Conservation (phyloP, 2,113 vertebrate genomes). For the Trematocara variabile region DNA sequence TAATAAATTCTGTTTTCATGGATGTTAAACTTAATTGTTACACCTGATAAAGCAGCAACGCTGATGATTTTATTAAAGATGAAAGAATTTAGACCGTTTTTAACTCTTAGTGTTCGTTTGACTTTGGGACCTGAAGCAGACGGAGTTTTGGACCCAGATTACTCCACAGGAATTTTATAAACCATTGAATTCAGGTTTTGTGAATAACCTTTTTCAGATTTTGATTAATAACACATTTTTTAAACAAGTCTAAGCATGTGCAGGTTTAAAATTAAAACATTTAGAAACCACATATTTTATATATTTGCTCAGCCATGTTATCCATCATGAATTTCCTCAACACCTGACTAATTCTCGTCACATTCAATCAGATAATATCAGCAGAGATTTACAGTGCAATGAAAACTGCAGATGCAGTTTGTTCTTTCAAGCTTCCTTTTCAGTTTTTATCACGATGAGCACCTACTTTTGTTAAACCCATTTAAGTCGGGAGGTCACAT, state of each 20-base stretch:
- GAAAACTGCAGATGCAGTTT: too few species aligned
- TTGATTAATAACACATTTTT: fast-evolving
- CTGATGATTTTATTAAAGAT: too few species aligned
- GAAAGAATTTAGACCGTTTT: too few species aligned
- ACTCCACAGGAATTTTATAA: background rate
- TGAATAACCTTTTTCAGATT: background rate
- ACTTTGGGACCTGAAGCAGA: too few species aligned
- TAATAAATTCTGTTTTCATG: too few species aligned
- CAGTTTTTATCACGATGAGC: background rate
- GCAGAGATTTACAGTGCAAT: background rate
- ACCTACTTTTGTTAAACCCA: background rate
- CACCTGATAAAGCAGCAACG: too few species aligned
- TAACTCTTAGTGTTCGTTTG: too few species aligned
- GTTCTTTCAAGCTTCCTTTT: background rate
- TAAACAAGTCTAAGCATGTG: background rate
- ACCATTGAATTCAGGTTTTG: background rate
- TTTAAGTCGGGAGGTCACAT: background rate
- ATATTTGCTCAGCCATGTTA: background rate
- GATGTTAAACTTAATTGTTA: too few species aligned
- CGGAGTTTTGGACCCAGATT: too few species aligned
- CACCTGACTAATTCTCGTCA: background rate
- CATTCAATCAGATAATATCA: background rate
- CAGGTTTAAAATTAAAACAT: background rate
- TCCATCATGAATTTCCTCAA: background rate
- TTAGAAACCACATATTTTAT: background rate